These are phyloP conservation scores for Monomorium pharaonis DNA, from an alignment of 1,140 invertebrate species.

Conservation along the genomic window DNA sequence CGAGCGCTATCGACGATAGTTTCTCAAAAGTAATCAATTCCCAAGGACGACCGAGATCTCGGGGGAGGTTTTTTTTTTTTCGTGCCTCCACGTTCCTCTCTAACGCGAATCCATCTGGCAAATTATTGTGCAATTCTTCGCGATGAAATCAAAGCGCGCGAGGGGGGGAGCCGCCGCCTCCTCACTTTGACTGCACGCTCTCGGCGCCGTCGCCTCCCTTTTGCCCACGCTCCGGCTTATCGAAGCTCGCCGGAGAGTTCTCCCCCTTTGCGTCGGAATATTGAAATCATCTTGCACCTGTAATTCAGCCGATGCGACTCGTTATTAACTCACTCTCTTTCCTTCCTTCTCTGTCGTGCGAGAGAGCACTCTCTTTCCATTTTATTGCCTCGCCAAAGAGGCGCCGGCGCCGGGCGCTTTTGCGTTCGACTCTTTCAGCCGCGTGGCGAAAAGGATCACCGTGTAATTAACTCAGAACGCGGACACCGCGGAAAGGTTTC, in stretches of 20 bases:
- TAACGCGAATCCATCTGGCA: not conserved
- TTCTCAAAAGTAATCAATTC: not conserved
- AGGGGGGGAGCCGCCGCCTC: no score
- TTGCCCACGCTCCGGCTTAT: not conserved
- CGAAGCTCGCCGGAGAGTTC: not conserved
- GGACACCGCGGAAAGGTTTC: not conserved
- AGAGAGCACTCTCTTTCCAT: slow-evolving; percentile 21
- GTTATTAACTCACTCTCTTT: slow-evolving; percentile 18
- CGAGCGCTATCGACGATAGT: not conserved
- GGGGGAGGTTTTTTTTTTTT: not conserved
- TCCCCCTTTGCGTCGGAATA: slow-evolving; percentile 22
- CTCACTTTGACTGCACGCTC: not conserved
- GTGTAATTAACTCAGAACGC: not conserved
- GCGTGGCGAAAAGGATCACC: not conserved
- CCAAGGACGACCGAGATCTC: not conserved
- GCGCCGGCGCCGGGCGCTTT: not conserved
- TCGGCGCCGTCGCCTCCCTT: not conserved
- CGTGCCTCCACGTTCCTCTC: no score
- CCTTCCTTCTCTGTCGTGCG: no score
- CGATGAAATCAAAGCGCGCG: slow-evolving; percentile 1
- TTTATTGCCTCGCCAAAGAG: slow-evolving; percentile 33
- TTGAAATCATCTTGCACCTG: slow-evolving; percentile 43
- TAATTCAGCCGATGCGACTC: slow-evolving; percentile 36
- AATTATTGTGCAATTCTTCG: not conserved
- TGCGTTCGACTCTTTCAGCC: slow-evolving; percentile 3